Evolutionary conservation across 2,888 invertebrate species (phyloP).

Genomic region (Nemotelus pantherinus): DNA sequence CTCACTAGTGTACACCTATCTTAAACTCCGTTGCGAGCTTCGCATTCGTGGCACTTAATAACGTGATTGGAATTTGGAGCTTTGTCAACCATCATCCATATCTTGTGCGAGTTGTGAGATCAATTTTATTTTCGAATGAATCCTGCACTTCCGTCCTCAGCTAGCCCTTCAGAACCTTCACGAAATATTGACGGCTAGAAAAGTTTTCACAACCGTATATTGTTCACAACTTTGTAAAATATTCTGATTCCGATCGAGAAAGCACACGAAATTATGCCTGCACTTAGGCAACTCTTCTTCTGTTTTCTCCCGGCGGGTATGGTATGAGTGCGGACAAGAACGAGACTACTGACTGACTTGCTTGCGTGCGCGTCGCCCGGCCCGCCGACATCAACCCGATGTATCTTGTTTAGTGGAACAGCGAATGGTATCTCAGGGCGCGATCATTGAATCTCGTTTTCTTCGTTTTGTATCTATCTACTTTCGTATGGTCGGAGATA

Average conservation of each 20-base stretch:
- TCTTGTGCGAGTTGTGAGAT: background rate
- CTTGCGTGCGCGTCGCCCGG: too few species aligned
- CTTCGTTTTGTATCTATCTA: too few species aligned
- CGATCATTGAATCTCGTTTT: too few species aligned
- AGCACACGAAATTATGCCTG: constrained; percentile 14
- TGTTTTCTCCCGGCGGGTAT: too few species aligned
- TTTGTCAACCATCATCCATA: background rate
- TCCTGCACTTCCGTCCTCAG: background rate
- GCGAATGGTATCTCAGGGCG: too few species aligned
- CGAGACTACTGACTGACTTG: too few species aligned
- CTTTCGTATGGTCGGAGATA: too few species aligned
- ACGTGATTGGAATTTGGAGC: background rate
- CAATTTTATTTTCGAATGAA: background rate
- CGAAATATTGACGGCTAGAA: background rate
- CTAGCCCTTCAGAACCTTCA: background rate
- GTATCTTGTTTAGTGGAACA: too few species aligned
- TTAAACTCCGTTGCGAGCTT: background rate
- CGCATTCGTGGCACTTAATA: constrained; percentile 9
- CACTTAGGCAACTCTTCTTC: constrained; percentile 14
- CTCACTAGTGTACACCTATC: background rate
- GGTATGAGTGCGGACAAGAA: too few species aligned
- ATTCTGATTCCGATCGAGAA: background rate
- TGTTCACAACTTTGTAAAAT: constrained; percentile 9
- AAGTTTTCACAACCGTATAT: background rate
- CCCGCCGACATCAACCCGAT: too few species aligned